Base-by-base conservation (phyloP, 1,140 invertebrate species). In the Elysia chlorotica region DNA sequence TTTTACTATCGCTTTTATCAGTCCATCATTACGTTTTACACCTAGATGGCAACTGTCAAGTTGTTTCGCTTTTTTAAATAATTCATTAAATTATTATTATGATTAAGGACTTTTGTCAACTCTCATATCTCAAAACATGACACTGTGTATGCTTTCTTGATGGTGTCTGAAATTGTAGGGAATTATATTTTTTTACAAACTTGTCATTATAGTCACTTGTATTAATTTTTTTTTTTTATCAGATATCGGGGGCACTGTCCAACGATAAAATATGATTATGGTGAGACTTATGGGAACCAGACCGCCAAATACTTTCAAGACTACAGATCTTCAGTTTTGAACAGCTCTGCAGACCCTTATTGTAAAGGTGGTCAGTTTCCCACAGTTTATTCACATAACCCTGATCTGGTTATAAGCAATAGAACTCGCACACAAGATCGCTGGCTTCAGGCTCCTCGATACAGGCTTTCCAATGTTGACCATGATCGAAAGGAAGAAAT, bases 221-320 rank as follows among this genome's bases (percentile, higher is more conserved):
- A 35, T 37, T 65, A 56, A 53, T 2, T 62, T 57, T 14, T 69
- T 70, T 56, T 65, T 71, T 33, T 30, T 78, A 80, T 0, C 74
- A 88, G 87, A 35, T 88, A 88, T 68, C 76, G 81, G 59, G 87
- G 87, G 14, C 83, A 88, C 73, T 87, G 87, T 68, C 87, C 87
- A 63, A 86, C 87, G 31, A 82, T 81, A 48, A 87, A 87, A 76
- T 88, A 82, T 82, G 85, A 88, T 65, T 87, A 87, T 82, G 87
- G 87, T 17, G 87, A 88, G 74, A 88, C 87, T 33, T 88, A 86
- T 80, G 87, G 87, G 21, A 85, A 87, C 70, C 79, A 81, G 31
- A 87, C 86, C 31, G 71, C 78, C 62, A 88, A 88, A 73, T 87
- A 88, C 77, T 88, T 88, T 78, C 85, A 88, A 70, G 87, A 88